Evolutionary conservation across 2,797 vertebrate species (phyloP).

Genomic region (Paratrypauchen microcephalus): DNA sequence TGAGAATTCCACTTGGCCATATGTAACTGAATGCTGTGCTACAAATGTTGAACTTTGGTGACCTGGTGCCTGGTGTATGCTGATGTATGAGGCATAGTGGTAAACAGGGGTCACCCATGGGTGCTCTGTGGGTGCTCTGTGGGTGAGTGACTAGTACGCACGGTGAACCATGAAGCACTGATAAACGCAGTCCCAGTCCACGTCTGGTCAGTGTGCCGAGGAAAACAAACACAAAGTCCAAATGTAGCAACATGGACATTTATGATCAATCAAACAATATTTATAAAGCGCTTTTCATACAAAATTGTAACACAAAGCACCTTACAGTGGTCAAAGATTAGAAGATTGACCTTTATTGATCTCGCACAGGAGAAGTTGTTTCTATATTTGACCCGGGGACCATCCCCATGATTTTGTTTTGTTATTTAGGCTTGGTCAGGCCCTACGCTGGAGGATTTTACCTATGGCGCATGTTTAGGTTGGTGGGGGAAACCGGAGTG

Average conservation of each 20-base stretch:
- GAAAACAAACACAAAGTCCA: constrained; percentile 41
- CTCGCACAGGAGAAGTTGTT: too few species aligned
- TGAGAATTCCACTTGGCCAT: background rate
- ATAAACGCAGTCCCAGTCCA: background rate
- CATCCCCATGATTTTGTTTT: too few species aligned
- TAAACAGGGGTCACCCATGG: constrained; percentile 26
- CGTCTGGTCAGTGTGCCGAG: constrained; percentile 35
- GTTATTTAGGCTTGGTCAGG: too few species aligned
- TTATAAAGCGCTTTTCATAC: too few species aligned
- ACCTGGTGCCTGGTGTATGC: constrained; percentile 11
- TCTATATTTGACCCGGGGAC: too few species aligned
- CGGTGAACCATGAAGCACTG: constrained; percentile 23
- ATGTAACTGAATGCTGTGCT: background rate
- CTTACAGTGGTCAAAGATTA: too few species aligned
- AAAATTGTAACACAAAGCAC: too few species aligned
- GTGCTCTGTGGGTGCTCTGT: constrained; percentile 4
- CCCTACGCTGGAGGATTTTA: too few species aligned
- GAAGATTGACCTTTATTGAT: too few species aligned
- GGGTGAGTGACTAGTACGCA: constrained; percentile 43
- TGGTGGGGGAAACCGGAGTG: too few species aligned
- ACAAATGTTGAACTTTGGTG: constrained; percentile 3
- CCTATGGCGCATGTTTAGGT: too few species aligned
- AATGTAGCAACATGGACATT: constrained; percentile 8
- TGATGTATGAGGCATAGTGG: constrained; percentile 3
- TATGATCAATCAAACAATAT: too few species aligned